Conservation (phyloP, 2,113 vertebrate species). For the Chloropsis hardwickii region DNA sequence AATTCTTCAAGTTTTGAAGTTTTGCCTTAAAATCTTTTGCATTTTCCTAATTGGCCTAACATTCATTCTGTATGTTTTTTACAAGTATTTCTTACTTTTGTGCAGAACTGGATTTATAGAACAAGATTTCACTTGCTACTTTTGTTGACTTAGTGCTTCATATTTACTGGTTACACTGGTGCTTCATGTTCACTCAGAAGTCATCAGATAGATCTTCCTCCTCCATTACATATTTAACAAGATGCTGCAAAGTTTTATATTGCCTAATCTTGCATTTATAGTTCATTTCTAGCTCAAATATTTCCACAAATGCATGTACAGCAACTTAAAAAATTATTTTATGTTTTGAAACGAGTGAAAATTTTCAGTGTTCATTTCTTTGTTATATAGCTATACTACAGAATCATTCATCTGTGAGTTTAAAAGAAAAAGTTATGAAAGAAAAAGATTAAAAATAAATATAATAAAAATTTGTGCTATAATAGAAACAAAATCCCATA, state of each 20-base stretch:
- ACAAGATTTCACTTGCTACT: background rate
- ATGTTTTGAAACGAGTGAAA: background rate
- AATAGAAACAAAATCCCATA: background rate
- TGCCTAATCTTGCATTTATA: background rate
- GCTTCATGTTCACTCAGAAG: background rate
- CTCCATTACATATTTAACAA: background rate
- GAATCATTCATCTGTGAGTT: background rate
- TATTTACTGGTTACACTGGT: background rate
- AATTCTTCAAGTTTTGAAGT: background rate
- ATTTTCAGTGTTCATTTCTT: background rate
- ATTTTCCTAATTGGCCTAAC: background rate
- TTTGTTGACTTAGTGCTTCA: background rate
- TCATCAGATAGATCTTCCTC: background rate
- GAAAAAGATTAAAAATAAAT: background rate
- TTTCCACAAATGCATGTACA: background rate
- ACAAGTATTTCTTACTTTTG: background rate
- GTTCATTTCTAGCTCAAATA: background rate
- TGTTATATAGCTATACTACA: accelerated
- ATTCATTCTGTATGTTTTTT: background rate
- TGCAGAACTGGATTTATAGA: background rate
- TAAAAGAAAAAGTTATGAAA: background rate
- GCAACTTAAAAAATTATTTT: background rate
- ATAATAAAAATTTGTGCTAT: background rate
- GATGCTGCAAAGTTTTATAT: background rate
- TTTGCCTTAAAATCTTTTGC: background rate